Base-by-base conservation (phyloP, 2,113 vertebrate species). In the Myxocyprinus asiaticus region DNA sequence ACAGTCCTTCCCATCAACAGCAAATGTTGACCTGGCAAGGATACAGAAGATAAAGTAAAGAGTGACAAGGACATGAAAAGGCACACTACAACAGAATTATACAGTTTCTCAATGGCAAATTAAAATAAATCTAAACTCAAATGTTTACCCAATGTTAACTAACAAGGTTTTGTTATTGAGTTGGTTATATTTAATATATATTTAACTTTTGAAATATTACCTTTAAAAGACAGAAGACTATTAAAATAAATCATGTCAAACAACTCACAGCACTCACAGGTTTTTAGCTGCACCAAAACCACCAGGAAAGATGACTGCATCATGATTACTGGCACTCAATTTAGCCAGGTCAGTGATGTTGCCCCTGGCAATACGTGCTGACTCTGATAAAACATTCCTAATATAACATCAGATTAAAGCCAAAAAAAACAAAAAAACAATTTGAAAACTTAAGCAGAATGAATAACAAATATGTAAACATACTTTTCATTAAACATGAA, bases 1-100 rank as follows among this genome's bases (percentile, higher is more conserved):
- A 90, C 93, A 96, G 63, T 95, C 93, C 15, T 92, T 93, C 14
- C 95, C 95, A 43, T 96, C 94, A 58, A 94, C 88, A 1, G 95
- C 94, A 81, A 96, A 96, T 0, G 94, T 94, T 51, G 93, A 96
- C 85, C 95, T 96, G 83, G 7, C 14, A 70, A 61, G 63, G 10
- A 58, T 42, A 15, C 14, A 42, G 5, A 65, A 45, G 4, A 66
- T 10, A 44, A 55, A 33, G 8, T 5, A 51, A 10, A 70, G 51
- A 72, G 22, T 9, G 12, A 67, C 62, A 9, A 78, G 48, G 22
- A 14, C 42, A 55, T 51, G 2, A 12, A 71, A n/a, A 43, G 10
- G 7, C 22, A 15, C 9, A 73, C 9, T 42, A 67, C 7, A 56
- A 74, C 11, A 62, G 22, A 6, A 71, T 51, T 12, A 15, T 8